A percentile compares a stretch with the other conserved stretches of the same genome.
Evolutionary conservation across 2,797 vertebrate genomes (phyloP).

Genomic region (Halcyon badia): DNA sequence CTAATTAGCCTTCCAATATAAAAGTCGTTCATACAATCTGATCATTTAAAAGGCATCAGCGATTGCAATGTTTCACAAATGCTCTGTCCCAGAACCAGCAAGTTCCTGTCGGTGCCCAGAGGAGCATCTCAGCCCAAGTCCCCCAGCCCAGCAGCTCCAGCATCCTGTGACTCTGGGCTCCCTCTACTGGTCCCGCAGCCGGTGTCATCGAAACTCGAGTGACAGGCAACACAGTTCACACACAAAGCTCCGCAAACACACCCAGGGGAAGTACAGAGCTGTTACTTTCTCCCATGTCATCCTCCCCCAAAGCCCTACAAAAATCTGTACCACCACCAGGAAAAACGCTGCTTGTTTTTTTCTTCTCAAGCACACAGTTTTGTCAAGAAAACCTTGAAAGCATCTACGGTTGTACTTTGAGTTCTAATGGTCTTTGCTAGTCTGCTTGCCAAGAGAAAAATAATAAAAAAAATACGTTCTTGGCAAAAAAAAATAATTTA

Average conservation of each 20-base stretch:
- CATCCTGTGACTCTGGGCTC: slow-evolving; percentile 62
- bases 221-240: not conserved
- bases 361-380: not conserved
- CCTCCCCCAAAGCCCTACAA: not conserved
- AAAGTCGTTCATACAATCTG: not conserved
- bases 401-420: not conserved
- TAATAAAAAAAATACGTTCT: not conserved
- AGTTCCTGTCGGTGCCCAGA: no score
- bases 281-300: not conserved
- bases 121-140: not conserved
- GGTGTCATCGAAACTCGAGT: not conserved
- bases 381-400: not conserved
- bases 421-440: not conserved
- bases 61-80: not conserved
- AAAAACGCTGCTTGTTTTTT: not conserved
- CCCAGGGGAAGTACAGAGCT: not conserved
- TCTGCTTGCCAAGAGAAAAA: not conserved
- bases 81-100: not conserved
- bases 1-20: slow-evolving; percentile 63
- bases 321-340: not conserved
- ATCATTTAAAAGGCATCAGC: not conserved
- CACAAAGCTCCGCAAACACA: not conserved
- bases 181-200: slow-evolving; percentile 55
- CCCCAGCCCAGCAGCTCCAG: not conserved
- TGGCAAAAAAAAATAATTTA: not conserved